Conservation (phyloP, 1,140 invertebrate genomes). For the Formica selysi region DNA sequence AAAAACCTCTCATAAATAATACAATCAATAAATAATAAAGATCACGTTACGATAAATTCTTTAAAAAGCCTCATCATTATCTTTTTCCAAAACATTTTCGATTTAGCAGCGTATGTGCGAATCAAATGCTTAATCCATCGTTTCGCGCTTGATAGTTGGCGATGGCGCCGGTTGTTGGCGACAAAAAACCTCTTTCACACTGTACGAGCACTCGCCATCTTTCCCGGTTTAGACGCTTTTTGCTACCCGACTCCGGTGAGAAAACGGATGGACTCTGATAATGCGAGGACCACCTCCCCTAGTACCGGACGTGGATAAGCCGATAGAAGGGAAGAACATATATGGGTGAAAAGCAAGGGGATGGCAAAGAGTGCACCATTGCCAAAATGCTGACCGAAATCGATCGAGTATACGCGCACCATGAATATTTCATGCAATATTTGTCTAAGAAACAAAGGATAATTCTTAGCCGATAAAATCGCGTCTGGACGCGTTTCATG, state of each 20-base stretch:
- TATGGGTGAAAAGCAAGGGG: not conserved
- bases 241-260: constrained; percentile 24
- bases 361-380: not conserved
- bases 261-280: constrained; percentile 71
- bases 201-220: constrained; percentile 63
- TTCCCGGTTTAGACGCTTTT: constrained; percentile 66
- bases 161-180: constrained; percentile 11
- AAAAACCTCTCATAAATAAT: not conserved
- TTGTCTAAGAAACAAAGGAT: constrained; percentile 61
- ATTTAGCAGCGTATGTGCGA: not conserved
- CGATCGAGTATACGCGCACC: constrained; percentile 31
- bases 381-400: constrained; percentile 48
- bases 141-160: constrained; percentile 31
- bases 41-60: not conserved
- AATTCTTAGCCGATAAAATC: constrained; percentile 57
- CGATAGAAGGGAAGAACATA: constrained; percentile 2
- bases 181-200: constrained; percentile 72
- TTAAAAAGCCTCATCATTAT: too few species aligned
- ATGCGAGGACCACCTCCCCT: constrained; percentile 42
- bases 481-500: constrained; percentile 36
- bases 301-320: constrained; percentile 56
- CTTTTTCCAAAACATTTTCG: not conserved
- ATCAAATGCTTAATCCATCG: constrained; percentile 63
- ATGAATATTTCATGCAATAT: constrained; percentile 63
- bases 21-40: not conserved